These are phyloP conservation scores for Orthonevra nobilis DNA, from an alignment of 2,888 invertebrate genomes.

Conservation along the genomic window DNA sequence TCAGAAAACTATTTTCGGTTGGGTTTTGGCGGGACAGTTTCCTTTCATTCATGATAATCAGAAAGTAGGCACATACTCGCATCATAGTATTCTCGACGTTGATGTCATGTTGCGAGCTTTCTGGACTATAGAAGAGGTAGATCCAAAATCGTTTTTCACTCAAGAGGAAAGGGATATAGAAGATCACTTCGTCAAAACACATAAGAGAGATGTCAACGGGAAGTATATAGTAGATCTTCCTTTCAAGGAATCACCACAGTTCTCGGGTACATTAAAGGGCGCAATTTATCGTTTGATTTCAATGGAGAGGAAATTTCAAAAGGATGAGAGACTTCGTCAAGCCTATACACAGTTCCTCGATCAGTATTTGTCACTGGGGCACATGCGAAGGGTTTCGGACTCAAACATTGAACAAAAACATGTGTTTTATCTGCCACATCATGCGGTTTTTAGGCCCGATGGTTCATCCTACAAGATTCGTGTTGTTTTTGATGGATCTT, in stretches of 20 bases:
- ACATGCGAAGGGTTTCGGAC: slow-evolving; percentile 48
- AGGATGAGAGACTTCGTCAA: slow-evolving; percentile 14
- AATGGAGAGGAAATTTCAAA: slow-evolving; percentile 28
- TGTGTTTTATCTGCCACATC: slow-evolving; percentile 56
- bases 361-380: slow-evolving; percentile 55
- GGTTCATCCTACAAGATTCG: slow-evolving; percentile 54
- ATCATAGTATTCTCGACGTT: slow-evolving; percentile 27
- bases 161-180: slow-evolving; percentile 16
- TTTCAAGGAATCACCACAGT: slow-evolving; percentile 40
- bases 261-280: slow-evolving; percentile 12
- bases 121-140: slow-evolving; percentile 29
- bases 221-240: slow-evolving; percentile 51
- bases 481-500: slow-evolving; percentile 58
- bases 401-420: slow-evolving; percentile 10
- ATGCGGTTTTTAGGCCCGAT: slow-evolving; percentile 50
- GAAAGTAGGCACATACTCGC: not conserved
- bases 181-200: slow-evolving; percentile 34
- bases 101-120: slow-evolving; percentile 17
- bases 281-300: slow-evolving; percentile 20
- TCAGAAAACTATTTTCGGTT: slow-evolving; percentile 41
- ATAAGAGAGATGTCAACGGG: slow-evolving; percentile 28
- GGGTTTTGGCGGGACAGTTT: slow-evolving; percentile 27
- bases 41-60: not conserved
- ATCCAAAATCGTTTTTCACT: not conserved
- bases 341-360: slow-evolving; percentile 56